phyloP scores from a whole-genome alignment of 2,888 invertebrate genomes.

The Nomada hirtipes region DNA sequence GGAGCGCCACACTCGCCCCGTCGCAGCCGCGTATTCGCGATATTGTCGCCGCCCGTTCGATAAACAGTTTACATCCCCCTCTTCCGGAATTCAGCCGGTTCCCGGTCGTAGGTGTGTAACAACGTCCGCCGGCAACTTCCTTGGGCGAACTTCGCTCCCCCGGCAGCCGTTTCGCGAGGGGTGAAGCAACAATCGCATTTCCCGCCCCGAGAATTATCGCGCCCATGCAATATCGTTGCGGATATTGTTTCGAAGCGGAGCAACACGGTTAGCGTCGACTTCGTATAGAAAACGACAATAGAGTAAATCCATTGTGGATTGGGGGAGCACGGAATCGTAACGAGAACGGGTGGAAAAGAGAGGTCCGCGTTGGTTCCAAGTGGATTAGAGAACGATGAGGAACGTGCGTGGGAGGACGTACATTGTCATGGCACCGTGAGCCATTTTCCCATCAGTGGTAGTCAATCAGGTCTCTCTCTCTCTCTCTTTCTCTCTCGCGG shows the following conservation, averaged over 20 bases:
- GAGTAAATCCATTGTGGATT: constrained; percentile 47
- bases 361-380: constrained; percentile 2
- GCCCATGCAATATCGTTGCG: constrained; percentile 82
- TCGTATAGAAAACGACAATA: constrained; percentile 59
- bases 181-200: constrained; percentile 82
- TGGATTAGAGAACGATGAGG: constrained; percentile 11
- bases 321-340: background rate
- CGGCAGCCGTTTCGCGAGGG: constrained; percentile 53
- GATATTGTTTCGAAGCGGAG: constrained; percentile 82
- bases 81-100: constrained; percentile 61
- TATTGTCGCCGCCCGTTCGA: constrained; percentile 59
- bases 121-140: constrained; percentile 67
- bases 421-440: constrained; percentile 60
- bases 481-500: too few species aligned
- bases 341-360: constrained; percentile 15
- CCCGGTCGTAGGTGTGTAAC: constrained; percentile 62
- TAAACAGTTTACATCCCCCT: constrained; percentile 64
- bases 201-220: constrained; percentile 80
- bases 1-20: background rate
- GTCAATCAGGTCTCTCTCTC: constrained; percentile 64
- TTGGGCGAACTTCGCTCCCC: constrained; percentile 67
- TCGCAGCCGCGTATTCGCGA: constrained; percentile 23
- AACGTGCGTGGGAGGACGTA: constrained; percentile 49
- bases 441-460: constrained; percentile 68
- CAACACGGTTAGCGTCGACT: constrained; percentile 45